A percentile compares a stretch with the other conserved stretches of the same genome.
phyloP scores from a whole-genome alignment of 1,140 invertebrate genomes.

The Eumeta japonica region DNA sequence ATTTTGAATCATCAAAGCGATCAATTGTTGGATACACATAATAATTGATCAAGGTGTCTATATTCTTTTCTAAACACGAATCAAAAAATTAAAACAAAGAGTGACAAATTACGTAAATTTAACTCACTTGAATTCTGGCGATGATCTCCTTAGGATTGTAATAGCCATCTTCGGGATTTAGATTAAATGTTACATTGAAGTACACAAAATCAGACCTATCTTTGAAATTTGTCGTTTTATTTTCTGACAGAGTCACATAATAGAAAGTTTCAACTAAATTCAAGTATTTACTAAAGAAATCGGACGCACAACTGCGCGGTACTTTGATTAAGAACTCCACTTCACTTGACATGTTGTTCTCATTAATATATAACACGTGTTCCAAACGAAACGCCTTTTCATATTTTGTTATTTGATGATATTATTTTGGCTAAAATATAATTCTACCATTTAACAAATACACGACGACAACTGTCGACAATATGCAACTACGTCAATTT shows the following conservation, averaged over 20 bases:
- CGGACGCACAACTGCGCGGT: constrained; percentile 38
- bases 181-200: constrained; percentile 41
- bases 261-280: constrained; percentile 54
- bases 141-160: constrained; percentile 36
- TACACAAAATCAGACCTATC: constrained; percentile 38
- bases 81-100: too few relatives aligned
- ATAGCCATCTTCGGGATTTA: constrained; percentile 36
- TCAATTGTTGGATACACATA: too few relatives aligned
- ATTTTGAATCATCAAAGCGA: too few relatives aligned
- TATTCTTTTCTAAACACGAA: too few relatives aligned
- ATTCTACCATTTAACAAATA: too few relatives aligned
- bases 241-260: constrained; percentile 47
- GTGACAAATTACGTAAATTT: not conserved
- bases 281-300: constrained; percentile 46
- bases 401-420: too few relatives aligned
- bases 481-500: too few relatives aligned
- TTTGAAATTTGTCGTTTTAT: constrained; percentile 25
- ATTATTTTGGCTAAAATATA: too few relatives aligned
- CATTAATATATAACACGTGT: too few relatives aligned
- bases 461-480: too few relatives aligned
- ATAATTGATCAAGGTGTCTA: too few relatives aligned
- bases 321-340: constrained; percentile 42
- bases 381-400: too few relatives aligned
- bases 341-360: constrained; percentile 46
- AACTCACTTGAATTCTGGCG: constrained; percentile 41